Conservation (phyloP, 2,888 invertebrate genomes). For the Petrolisthes cinctipes region DNA sequence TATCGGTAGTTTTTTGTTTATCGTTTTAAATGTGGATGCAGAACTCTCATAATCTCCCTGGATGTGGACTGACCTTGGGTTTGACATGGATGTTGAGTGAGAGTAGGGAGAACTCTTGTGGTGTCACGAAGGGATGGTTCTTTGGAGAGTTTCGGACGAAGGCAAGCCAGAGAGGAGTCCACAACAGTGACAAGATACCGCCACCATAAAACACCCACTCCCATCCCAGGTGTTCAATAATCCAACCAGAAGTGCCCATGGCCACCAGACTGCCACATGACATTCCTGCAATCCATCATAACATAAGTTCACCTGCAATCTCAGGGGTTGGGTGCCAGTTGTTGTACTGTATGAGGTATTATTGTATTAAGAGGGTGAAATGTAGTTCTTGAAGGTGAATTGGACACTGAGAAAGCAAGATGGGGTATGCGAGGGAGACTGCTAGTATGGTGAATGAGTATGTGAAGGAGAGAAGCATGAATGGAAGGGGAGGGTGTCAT, state of each 20-base stretch:
- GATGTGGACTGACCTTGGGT: constrained; percentile 18
- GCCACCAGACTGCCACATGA: constrained; percentile 44
- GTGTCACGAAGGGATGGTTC: constrained; percentile 31
- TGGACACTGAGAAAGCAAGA: too few relatives aligned
- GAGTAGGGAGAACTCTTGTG: constrained; percentile 29
- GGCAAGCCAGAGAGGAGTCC: constrained; percentile 52
- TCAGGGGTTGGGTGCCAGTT: too few relatives aligned
- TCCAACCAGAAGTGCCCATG: constrained; percentile 36
- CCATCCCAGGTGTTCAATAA: constrained; percentile 40
- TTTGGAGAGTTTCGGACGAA: constrained; percentile 45
- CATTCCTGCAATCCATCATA: constrained; percentile 27
- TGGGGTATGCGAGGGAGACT: too few relatives aligned
- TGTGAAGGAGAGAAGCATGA: too few relatives aligned
- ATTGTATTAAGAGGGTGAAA: too few relatives aligned
- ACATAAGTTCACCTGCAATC: too few relatives aligned
- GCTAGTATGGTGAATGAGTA: too few relatives aligned
- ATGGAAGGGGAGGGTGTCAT: neutral
- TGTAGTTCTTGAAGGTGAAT: too few relatives aligned
- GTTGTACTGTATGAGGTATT: too few relatives aligned
- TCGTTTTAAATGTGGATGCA: too few relatives aligned
- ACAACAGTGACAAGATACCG: constrained; percentile 33
- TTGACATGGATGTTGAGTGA: constrained; percentile 16
- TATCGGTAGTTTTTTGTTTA: too few relatives aligned
- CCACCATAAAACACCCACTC: constrained; percentile 50
- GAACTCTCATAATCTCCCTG: too few relatives aligned